Conservation (phyloP, 2,797 vertebrate genomes). For the Threskiornis aethiopicus region DNA sequence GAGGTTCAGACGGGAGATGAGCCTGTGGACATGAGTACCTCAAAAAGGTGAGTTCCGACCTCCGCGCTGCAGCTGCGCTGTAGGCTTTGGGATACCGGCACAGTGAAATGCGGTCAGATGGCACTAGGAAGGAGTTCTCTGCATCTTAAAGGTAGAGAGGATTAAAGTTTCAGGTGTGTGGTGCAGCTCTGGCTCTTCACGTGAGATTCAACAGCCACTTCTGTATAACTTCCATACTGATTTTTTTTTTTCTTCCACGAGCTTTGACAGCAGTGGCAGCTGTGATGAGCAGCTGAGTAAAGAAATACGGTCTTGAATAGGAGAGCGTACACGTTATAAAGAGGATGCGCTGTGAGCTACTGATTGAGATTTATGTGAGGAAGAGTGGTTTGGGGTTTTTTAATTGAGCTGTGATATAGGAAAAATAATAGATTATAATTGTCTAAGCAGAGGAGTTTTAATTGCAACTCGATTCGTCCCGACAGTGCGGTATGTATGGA, state of each 20-base stretch:
- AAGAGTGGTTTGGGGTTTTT: not conserved
- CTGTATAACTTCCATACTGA: not conserved
- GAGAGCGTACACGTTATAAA: rapidly evolving
- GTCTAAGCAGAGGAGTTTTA: not conserved
- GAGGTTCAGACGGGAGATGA: slow-evolving; percentile 89
- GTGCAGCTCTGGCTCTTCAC: not conserved
- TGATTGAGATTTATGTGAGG: not conserved
- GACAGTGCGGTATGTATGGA: not conserved
- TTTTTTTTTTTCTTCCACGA: not conserved
- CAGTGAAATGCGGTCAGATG: rapidly evolving
- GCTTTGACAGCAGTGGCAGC: not conserved
- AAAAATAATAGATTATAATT: not conserved
- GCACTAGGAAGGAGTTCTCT: not conserved
- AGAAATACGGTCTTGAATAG: not conserved
- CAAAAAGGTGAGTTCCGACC: slow-evolving; percentile 84
- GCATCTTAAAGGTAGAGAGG: not conserved
- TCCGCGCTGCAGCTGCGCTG: not conserved
- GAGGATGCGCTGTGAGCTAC: not conserved
- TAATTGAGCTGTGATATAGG: not conserved
- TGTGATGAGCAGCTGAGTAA: not conserved
- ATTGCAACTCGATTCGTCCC: not conserved
- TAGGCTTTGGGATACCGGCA: not conserved
- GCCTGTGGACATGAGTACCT: slow-evolving; percentile 96
- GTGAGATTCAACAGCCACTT: not conserved
- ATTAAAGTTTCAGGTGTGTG: rapidly evolving